phyloP scores from a whole-genome alignment of 2,113 vertebrate genomes.

The Archocentrus centrarchus region DNA sequence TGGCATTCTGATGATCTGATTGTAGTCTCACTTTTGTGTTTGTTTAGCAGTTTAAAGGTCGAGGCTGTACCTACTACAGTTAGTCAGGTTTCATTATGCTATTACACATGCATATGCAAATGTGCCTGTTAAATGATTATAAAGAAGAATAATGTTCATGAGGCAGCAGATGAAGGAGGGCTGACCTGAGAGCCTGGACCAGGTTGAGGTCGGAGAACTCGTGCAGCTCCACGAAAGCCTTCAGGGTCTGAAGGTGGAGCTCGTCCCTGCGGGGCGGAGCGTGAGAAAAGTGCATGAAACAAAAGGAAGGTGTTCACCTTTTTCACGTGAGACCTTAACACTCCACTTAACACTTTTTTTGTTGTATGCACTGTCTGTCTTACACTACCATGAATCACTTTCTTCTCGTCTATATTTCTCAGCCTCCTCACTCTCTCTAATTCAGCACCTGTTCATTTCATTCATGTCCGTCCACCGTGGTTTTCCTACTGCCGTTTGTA shows the following conservation, averaged over 20 bases:
- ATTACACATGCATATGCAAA: not conserved
- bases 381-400: not conserved
- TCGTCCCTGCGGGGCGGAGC: slow-evolving; percentile 81
- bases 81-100: not conserved
- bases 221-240: slow-evolving; percentile 93
- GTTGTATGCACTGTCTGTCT: not conserved
- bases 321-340: not conserved
- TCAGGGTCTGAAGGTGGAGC: slow-evolving; percentile 89
- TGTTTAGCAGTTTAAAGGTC: not conserved
- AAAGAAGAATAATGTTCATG: not conserved
- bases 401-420: not conserved
- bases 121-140: not conserved
- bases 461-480: not conserved
- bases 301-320: not conserved
- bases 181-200: slow-evolving; percentile 94
- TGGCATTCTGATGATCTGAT: too few species aligned
- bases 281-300: not conserved
- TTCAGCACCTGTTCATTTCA: fast-evolving
- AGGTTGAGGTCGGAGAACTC: slow-evolving; percentile 93
- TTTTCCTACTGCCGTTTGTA: too few species aligned
- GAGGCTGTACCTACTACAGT: not conserved
- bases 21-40: not conserved
- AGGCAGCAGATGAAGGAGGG: not conserved
- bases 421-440: not conserved
- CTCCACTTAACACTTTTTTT: not conserved